Base-by-base conservation (phyloP, 2,888 invertebrate genomes). In the Sphecodes monilicornis region DNA sequence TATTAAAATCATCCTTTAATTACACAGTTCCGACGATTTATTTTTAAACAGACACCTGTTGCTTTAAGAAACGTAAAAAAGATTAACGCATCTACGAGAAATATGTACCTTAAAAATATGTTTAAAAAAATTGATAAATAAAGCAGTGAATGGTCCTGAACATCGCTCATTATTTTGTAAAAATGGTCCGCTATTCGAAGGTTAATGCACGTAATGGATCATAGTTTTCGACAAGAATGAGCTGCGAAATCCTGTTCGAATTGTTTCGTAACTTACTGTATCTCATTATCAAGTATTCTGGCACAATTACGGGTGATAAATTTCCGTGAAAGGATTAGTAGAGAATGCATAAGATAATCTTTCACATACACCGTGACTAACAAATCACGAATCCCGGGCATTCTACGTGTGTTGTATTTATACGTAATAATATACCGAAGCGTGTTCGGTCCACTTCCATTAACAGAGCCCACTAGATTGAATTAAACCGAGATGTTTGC, bases 361-460 rank as follows among this genome's bases (percentile, higher is more conserved):
- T 57, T 57, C 57, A 57, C 57, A 57, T 26, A 26, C n/a, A 57
- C 26, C 57, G 57, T 57, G 57, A 57, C 57, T 57, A 57, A 57
- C 57, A 26, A 57, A 26, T 57, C 13, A 57, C 1, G 13, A 57
- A 29, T 57, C 57, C 13, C 26, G 26, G 5, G 57, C 26, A 50
- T 50, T 50, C 22, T 50, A 26, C n/a, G 3, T 13, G 26, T n/a
- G 26, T 57, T 57, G 57, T 57, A 26, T 57, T 57, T 57, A 57
- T 13, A 26, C 11, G 26, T 16, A 60, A 29, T 2, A 3, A 64
- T 29, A 32, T 18, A 32, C 18, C 13, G 18, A 32, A 32, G 29
- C 18, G 18, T 32, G 18, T 8, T 32, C 64, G 64, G 16, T 64
- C 64, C 29, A 29, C 16, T 60, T 29, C 29, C 29, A 60, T 60